Percentiles rank a stretch among this genome's conserved stretches.
These are phyloP conservation scores for Cepaea nemoralis DNA, from an alignment of 1,140 invertebrate species.

Conservation along the genomic window DNA sequence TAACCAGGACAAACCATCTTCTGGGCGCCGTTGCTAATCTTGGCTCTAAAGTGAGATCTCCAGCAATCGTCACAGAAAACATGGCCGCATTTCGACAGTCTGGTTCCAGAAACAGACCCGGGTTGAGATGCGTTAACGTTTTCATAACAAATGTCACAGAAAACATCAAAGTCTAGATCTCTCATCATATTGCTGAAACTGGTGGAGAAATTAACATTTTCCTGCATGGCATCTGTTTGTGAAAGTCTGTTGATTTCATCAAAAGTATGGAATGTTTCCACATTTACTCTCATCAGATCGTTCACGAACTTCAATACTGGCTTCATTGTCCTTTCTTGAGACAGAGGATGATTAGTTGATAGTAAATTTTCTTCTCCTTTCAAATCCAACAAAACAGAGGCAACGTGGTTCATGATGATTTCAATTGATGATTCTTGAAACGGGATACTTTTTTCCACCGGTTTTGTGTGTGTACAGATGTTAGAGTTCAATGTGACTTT, in stretches of 20 bases:
- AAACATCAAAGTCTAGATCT: not conserved
- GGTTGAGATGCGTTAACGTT: constrained; percentile 42
- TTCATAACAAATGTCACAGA: constrained; percentile 49
- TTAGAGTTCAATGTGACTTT: constrained; percentile 17
- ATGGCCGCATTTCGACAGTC: constrained; percentile 53
- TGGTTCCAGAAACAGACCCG: constrained; percentile 35
- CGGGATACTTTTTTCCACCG: not conserved
- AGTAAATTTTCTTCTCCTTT: constrained; percentile 7
- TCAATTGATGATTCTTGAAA: not conserved
- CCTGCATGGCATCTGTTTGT: not conserved
- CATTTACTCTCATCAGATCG: not conserved
- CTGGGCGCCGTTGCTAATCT: constrained; percentile 17
- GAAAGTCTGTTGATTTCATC: not conserved
- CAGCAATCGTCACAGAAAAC: constrained; percentile 60
- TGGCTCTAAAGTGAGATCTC: constrained; percentile 46
- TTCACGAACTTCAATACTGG: not conserved
- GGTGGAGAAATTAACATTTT: not conserved
- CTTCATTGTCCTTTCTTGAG: not conserved
- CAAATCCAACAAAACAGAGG: constrained; percentile 15
- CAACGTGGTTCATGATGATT: not conserved
- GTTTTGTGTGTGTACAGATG: not conserved
- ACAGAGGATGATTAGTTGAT: not conserved
- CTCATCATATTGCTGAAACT: not conserved
- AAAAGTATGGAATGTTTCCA: not conserved
- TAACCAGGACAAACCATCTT: constrained; percentile 51